Conservation (phyloP, 2,113 vertebrate species). For the Cryptoleucopteryx plumbea region DNA sequence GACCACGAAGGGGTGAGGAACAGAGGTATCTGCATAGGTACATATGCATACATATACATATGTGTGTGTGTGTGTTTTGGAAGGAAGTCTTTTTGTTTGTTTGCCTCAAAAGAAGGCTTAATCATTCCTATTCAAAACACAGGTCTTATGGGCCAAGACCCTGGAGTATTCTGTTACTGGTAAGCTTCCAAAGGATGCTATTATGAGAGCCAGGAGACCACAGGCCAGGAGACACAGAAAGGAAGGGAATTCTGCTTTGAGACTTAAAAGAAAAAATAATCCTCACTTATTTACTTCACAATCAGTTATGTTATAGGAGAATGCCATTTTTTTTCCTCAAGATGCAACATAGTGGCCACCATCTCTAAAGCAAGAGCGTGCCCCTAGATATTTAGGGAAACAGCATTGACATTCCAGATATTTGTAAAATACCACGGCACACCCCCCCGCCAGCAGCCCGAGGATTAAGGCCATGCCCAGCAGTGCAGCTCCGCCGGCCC, state of each 20-base stretch:
- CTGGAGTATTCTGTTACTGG: neutral
- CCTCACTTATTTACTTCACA: neutral
- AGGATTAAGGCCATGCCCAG: neutral
- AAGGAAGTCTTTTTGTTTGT: neutral
- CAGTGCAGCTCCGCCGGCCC: neutral
- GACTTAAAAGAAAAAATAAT: neutral
- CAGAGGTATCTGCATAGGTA: neutral
- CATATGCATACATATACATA: neutral
- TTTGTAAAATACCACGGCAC: neutral
- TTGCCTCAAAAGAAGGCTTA: neutral
- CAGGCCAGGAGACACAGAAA: neutral
- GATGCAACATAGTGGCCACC: neutral
- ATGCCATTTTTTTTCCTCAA: neutral
- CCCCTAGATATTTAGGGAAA: neutral
- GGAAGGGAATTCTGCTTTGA: neutral
- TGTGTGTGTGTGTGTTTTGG: neutral
- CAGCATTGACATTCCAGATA: neutral
- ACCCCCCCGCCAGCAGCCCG: neutral
- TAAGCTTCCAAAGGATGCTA: slow-evolving; percentile 14
- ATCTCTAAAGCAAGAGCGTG: neutral
- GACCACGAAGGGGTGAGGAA: neutral
- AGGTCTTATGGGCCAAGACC: neutral
- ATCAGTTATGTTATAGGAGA: neutral
- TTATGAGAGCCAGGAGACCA: neutral
- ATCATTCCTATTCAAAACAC: slow-evolving; percentile 16